These are phyloP conservation scores for Augochlorella aurata DNA, from an alignment of 2,888 invertebrate genomes.

Conservation along the genomic window DNA sequence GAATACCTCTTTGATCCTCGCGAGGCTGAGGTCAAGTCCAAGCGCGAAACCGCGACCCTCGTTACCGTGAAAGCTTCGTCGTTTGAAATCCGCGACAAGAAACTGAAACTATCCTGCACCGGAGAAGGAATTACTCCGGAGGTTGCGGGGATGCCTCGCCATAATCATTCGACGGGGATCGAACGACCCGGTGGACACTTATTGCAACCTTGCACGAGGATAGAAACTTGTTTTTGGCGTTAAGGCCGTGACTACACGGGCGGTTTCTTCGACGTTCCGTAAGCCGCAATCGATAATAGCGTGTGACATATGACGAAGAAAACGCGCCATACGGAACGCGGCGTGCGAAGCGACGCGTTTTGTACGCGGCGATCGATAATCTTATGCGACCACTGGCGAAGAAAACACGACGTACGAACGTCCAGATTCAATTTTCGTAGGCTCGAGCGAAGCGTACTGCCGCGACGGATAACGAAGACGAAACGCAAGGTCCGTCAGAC, in stretches of 20 bases:
- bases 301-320: no score
- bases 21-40: constrained; percentile 47
- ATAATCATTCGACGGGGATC: constrained; percentile 1
- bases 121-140: constrained; percentile 20
- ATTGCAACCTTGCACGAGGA: neutral
- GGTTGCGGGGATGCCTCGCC: neutral
- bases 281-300: no score
- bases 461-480: neutral
- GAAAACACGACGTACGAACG: neutral
- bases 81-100: constrained; percentile 34
- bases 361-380: no score
- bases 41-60: constrained; percentile 46
- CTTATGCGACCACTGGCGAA: no score
- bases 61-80: constrained; percentile 47
- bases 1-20: constrained; percentile 59
- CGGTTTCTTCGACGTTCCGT: no score
- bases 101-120: constrained; percentile 25
- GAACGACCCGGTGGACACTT: constrained; percentile 7
- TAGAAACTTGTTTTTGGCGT: neutral
- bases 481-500: neutral
- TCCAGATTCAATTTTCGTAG: neutral
- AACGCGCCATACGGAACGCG: no score
- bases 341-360: no score
- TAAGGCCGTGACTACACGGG: neutral
- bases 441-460: neutral